Evolutionary conservation across 2,888 invertebrate species (phyloP), one percentile per base, ranked within the genome.

Genomic region (Odontocolon sp.): DNA sequence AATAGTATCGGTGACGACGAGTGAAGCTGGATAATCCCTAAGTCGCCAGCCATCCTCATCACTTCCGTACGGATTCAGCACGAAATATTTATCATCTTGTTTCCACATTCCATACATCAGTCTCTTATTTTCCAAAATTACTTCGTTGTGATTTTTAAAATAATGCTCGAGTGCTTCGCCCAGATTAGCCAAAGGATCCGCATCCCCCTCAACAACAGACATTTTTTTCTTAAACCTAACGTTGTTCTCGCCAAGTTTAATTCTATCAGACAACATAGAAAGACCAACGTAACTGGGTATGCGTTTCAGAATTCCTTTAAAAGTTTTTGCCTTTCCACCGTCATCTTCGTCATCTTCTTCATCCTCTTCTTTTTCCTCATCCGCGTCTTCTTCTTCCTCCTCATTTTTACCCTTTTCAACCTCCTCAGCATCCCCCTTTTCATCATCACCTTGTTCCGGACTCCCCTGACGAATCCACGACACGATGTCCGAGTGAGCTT

Each of bases 21-120:
- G 72, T 0, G 82, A 78, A 5, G 87, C 87, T 0, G 87, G 84
- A 16, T 80, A 57, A n/a, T 71, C 78, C 1, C 81, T 80, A 21
- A 84, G 38, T 26, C 86, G 80, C 87, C 87, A 88, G 21, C 89
- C 89, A 4, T 88, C 85, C 2, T 61, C 54, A 40, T 88, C 86
- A 42, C 79, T 80, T 0, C 90, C 90, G 23, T 90, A 90, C n/a
- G 88, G 85, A 82, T 90, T 89, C 6, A 90, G 85, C 2, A 89
- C 2, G 33, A 80, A 85, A 61, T 83, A 90, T 18, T 83, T 81
- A 0, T 68, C 72, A 0, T 81, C 76, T 0, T 80, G 69, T 36
- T 84, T 87, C 88, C 88, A 90, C 16, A 89, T 68, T 0, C 82
- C 85, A 16, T 87, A 90, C 74, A 84, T 81, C 11, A 88, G 68